A percentile compares a stretch with the other conserved stretches of the same genome.
These are phyloP conservation scores for Torymus auratus DNA, from an alignment of 2,888 invertebrate genomes.

Conservation along the genomic window DNA sequence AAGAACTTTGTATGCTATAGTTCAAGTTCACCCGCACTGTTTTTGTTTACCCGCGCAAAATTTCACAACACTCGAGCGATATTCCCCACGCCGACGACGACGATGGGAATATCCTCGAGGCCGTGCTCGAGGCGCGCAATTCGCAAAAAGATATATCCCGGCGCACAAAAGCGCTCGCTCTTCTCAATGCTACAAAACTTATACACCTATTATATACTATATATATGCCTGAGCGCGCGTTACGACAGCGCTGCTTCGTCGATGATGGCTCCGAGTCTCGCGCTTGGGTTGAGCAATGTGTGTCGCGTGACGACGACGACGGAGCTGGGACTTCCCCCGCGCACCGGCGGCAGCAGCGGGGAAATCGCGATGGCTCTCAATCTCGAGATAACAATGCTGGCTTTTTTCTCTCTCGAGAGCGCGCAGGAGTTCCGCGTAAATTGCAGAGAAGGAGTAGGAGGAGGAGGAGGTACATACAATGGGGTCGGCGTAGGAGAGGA, in stretches of 20 bases:
- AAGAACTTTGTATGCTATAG: too few species aligned
- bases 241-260: constrained; percentile 14
- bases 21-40: too few species aligned
- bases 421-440: too few species aligned
- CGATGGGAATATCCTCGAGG: constrained; percentile 4
- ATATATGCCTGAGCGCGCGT: background rate
- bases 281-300: background rate
- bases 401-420: too few species aligned
- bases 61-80: too few species aligned
- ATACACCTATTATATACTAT: too few species aligned
- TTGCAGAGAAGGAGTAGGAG: too few species aligned
- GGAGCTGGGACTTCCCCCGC: constrained; percentile 20
- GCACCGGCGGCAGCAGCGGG: background rate
- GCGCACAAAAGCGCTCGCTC: constrained; percentile 13
- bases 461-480: too few species aligned
- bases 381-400: too few species aligned
- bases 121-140: background rate
- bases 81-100: too few species aligned
- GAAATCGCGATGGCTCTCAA: constrained; percentile 1
- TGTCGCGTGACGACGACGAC: constrained; percentile 14
- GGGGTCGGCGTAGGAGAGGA: too few species aligned
- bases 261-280: background rate
- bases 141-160: constrained; percentile 23
- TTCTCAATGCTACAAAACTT: background rate
- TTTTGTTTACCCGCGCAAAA: too few species aligned